Base-by-base conservation (phyloP, 2,113 vertebrate species). In the Sylvilagus bachmani region DNA sequence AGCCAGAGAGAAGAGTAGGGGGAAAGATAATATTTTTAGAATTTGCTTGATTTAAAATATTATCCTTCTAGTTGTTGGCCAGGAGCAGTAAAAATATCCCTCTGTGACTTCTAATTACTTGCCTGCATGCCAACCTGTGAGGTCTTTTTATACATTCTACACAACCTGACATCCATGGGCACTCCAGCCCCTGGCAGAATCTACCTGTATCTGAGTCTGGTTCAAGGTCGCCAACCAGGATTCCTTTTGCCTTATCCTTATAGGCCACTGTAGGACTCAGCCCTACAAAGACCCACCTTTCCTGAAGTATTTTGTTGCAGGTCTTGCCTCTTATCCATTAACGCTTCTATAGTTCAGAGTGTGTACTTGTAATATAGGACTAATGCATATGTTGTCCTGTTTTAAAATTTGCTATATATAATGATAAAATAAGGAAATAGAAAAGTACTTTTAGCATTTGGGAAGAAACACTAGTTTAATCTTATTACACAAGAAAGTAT, bases 391-490 rank as follows among this genome's bases (percentile, higher is more conserved):
- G 53, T 95, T 71, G 21, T 66, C 55, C 69, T 51, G 29, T 36
- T 92, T 51, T 66, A 58, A 82, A 66, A 80, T 49, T 27, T 83
- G 36, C 95, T 84, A 29, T 73, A 89, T 31, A 49, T 90, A 87
- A 79, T 44, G 73, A 88, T 73, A 83, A 95, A 96, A 90, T 11
- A 55, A 93, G 87, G 53, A 73, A 84, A 49, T 1, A 27, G 70
- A 58, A 90, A 83, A 53, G 58, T 55, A 81, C 79, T 95, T 70
- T 95, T 19, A 86, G 55, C 19, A 24, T 71, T 93, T 29, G 53
- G 86, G 64, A 96, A 96, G 61, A 93, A 92, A 79, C 62, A 64
- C 36, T 55, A 82, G 92, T 85, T 78, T 88, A 74, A 89, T 55
- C 78, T 6, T 86, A 71, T 94, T 83, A 75, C 70, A 93, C 2